phyloP scores from a whole-genome alignment of 53 echinoderm and acorn worm genomes.

The Holothuria scabra region DNA sequence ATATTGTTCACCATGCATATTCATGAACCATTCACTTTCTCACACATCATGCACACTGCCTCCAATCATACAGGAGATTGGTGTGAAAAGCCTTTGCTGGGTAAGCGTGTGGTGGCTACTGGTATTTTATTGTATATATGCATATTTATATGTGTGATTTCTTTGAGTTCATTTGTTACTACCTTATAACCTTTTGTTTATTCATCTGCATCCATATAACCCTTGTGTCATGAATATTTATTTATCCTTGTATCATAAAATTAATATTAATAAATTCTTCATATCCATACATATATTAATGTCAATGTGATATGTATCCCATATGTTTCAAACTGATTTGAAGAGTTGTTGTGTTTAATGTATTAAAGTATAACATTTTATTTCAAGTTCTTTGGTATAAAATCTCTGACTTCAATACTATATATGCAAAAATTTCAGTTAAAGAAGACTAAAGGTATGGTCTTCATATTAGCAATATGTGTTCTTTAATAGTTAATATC shows the following conservation, averaged over 20 bases:
- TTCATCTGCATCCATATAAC: background rate
- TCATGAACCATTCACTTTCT: conserved; percentile 50
- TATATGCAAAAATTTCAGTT: no score
- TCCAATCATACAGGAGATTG: conserved; percentile 73
- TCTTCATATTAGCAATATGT: no score
- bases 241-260: background rate
- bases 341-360: background rate
- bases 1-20: conserved; percentile 50
- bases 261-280: background rate
- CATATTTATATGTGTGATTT: background rate
- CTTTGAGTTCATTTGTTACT: background rate
- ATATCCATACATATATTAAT: background rate
- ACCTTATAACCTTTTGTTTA: background rate
- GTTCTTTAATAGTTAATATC: no score
- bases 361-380: background rate
- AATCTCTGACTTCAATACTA: no score
- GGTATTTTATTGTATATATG: no score
- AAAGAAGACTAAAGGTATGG: no score
- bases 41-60: conserved; percentile 45
- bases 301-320: background rate
- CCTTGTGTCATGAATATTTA: background rate
- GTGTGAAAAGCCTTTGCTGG: conserved; percentile 98
- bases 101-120: conserved; percentile 61
- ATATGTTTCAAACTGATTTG: background rate
- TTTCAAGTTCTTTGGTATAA: no score